Conservation (phyloP, 2,888 invertebrate genomes). For the Drosophila prolongata region DNA sequence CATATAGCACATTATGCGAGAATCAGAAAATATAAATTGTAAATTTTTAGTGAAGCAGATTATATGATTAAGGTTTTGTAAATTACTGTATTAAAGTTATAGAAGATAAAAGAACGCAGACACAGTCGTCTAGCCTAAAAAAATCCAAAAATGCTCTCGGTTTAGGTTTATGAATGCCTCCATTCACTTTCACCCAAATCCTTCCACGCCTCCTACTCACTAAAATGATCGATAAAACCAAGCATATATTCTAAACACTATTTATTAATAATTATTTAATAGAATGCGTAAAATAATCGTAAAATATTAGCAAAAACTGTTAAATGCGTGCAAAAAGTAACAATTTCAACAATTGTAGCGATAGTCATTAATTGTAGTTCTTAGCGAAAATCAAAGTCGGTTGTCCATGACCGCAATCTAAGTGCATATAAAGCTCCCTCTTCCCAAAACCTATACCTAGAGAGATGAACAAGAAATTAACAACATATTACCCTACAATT, state of each 20-base stretch:
- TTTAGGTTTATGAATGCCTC: slow-evolving; percentile 42
- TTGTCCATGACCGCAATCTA: slow-evolving; percentile 65
- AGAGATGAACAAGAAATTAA: slow-evolving; percentile 41
- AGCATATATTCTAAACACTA: slow-evolving; percentile 53
- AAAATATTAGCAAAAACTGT: slow-evolving; percentile 60
- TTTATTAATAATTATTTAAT: slow-evolving; percentile 72
- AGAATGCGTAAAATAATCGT: slow-evolving; percentile 56
- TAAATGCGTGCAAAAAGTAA: slow-evolving; percentile 51
- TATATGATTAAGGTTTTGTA: slow-evolving; percentile 62
- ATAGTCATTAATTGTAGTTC: slow-evolving; percentile 78
- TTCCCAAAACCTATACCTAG: slow-evolving; percentile 36
- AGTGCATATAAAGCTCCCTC: slow-evolving; percentile 68
- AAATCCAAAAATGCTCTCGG: slow-evolving; percentile 66
- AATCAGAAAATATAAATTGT: slow-evolving; percentile 50
- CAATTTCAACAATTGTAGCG: slow-evolving; percentile 71
- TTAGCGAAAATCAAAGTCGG: slow-evolving; percentile 74
- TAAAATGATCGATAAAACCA: slow-evolving; percentile 32
- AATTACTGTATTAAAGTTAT: slow-evolving; percentile 74
- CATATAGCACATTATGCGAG: slow-evolving; percentile 26
- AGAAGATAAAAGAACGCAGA: slow-evolving; percentile 12
- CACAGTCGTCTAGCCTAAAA: slow-evolving; percentile 47
- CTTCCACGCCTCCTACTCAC: slow-evolving; percentile 31
- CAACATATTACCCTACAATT: slow-evolving; percentile 29
- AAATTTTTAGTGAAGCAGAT: slow-evolving; percentile 64
- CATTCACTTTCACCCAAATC: slow-evolving; percentile 36